Percentiles rank a stretch among this genome's conserved stretches.
phyloP scores from a whole-genome alignment of 2,888 invertebrate species.

The Agrochola litura region DNA sequence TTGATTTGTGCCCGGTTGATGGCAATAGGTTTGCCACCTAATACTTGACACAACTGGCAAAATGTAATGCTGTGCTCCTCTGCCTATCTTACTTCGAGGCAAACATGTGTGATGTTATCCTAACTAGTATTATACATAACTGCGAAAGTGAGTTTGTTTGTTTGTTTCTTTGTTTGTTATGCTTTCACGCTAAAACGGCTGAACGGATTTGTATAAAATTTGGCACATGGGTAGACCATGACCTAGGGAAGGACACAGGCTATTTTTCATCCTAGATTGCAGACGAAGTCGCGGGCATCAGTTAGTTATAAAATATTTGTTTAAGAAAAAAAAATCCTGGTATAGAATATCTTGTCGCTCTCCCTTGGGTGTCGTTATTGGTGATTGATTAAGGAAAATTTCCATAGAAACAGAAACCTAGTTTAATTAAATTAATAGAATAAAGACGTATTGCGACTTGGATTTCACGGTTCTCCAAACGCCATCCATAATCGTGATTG shows the following conservation, averaged over 20 bases:
- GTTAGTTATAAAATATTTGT: no score
- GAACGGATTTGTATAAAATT: no score
- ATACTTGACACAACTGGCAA: neutral
- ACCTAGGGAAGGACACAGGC: no score
- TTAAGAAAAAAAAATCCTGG: neutral
- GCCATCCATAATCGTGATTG: conserved; percentile 10
- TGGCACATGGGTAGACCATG: no score
- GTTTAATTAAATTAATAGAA: conserved; percentile 20
- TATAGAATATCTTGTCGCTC: neutral
- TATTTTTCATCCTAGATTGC: no score
- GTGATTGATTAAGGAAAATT: conserved; percentile 33
- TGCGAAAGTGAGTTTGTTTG: no score
- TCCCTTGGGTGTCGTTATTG: conserved; percentile 33
- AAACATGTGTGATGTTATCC: no score
- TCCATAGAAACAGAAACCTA: neutral
- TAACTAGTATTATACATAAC: no score
- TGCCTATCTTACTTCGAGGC: no score
- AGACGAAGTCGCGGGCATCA: no score
- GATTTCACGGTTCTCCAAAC: neutral
- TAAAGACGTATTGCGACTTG: neutral
- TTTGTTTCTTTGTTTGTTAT: no score
- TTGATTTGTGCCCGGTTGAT: neutral
- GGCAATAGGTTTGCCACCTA: neutral
- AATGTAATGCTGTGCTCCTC: neutral
- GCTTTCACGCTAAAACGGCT: no score